Base-by-base conservation (phyloP, 2,888 invertebrate species). In the Caenorhabditis sp. region DNA sequence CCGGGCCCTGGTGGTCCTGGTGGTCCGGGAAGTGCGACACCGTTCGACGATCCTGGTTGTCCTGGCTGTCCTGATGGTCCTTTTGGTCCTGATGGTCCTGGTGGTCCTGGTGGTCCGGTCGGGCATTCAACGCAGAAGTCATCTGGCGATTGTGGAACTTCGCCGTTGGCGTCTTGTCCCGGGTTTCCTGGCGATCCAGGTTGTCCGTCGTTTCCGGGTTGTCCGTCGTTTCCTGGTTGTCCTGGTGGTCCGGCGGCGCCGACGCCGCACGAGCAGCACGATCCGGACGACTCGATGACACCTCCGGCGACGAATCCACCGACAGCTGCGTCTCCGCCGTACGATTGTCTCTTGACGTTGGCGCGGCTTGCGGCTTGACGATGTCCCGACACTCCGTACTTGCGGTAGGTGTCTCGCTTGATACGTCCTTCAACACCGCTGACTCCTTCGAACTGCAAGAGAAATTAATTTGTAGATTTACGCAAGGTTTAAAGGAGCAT, bases 121-220 rank as follows among this genome's bases (percentile, higher is more conserved):
- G 77, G 77, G 77, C 77, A 78, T 60, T 78, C 77, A 72, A 78
- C 75, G 77, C 77, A 78, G 75, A 78, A 78, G 69, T 69, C 69
- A 64, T 72, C 75, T 62, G 77, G 66, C 43, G 66, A 67, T 37
- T 64, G 63, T 36, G 49, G 37, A n/a, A n/a, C n/a, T n/a, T n/a
- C n/a, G n/a, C n/a, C n/a, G n/a, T n/a, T n/a, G n/a, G 78, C 75
- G 43, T 78, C 78, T 49, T 72, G 72, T 75, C 78, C 78, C 62
- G 75, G 75, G 66, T 68, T 58, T 76, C 78, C 78, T 68, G 75
- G 72, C 59, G 75, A 60, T 70, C 78, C 78, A 61, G 78, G 76
- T 31, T 66, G 66, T 73, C 78, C 78, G 54, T 78, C 78, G 66
- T 78, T 76, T 78, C 78, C 78, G 68, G 75, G 75, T 60, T 69